Evolutionary conservation across 2,113 vertebrate genomes (phyloP).

Genomic region (Mastomys natalensis): DNA sequence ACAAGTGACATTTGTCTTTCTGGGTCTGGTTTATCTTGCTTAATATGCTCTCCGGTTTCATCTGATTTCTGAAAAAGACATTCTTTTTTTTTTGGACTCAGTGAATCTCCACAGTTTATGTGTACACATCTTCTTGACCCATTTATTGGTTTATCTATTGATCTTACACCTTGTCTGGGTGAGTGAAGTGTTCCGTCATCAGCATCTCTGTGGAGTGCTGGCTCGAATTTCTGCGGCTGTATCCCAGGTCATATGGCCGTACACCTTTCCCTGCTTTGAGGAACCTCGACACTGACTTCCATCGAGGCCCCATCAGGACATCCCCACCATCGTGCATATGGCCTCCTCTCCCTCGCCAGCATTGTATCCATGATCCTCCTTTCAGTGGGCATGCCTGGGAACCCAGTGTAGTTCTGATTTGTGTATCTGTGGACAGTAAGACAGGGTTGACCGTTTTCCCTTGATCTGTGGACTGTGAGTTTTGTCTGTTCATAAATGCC

Average conservation of each 20-base stretch:
- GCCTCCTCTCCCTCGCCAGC: background rate
- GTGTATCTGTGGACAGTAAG: background rate
- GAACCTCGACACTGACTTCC: background rate
- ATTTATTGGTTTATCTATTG: background rate
- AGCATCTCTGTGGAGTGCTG: background rate
- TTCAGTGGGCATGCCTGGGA: background rate
- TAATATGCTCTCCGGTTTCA: background rate
- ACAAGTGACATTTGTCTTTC: background rate
- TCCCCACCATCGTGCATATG: too few relatives aligned
- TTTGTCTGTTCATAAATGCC: background rate
- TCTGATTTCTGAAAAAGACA: background rate
- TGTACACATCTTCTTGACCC: background rate
- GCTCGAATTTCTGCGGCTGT: background rate
- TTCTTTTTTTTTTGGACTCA: background rate
- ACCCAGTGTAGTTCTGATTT: background rate
- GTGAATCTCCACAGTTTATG: background rate
- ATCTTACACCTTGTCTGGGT: background rate
- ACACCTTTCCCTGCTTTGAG: background rate
- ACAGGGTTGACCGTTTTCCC: background rate
- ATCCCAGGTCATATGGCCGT: background rate
- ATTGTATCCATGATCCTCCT: background rate
- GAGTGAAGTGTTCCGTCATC: too few relatives aligned
- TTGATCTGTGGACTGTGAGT: too few relatives aligned
- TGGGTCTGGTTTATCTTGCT: background rate
- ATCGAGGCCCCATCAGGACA: background rate